Percentiles rank a stretch among this genome's conserved stretches.
Conservation (phyloP, 2,113 vertebrate species). For the Neotoma lepida region DNA sequence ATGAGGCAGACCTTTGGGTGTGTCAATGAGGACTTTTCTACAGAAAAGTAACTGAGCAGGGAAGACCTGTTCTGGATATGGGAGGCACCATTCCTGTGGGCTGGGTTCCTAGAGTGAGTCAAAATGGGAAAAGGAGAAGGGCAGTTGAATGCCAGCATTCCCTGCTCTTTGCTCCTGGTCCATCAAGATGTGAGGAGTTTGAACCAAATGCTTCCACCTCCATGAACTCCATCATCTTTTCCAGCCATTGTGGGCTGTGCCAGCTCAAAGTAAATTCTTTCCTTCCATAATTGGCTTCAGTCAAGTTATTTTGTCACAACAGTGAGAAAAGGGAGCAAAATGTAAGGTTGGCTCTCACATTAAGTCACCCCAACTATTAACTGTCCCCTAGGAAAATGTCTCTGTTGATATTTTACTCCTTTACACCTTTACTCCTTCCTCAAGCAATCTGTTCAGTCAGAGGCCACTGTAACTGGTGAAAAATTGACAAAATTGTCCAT, state of each 20-base stretch:
- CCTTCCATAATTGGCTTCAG: background rate
- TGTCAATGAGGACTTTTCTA: background rate
- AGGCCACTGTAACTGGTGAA: background rate
- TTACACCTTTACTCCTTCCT: background rate
- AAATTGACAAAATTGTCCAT: background rate
- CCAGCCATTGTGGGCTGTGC: no score
- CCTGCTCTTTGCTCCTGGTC: background rate
- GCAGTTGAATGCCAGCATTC: background rate
- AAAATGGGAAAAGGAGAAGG: background rate
- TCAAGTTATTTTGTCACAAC: background rate
- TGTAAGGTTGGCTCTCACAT: background rate
- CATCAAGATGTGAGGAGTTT: no score
- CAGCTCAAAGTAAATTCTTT: background rate
- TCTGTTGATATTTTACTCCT: background rate
- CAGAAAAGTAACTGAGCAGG: background rate
- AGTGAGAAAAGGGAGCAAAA: slow-evolving; percentile 23
- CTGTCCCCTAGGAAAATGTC: background rate
- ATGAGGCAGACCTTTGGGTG: background rate
- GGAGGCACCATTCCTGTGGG: background rate
- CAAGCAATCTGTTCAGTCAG: background rate
- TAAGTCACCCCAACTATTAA: background rate
- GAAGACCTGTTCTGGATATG: background rate
- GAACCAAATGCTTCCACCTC: background rate
- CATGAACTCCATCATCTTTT: background rate
- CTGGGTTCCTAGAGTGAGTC: background rate